Base-by-base conservation (phyloP, 2,113 vertebrate genomes). In the Mus musculus region DNA sequence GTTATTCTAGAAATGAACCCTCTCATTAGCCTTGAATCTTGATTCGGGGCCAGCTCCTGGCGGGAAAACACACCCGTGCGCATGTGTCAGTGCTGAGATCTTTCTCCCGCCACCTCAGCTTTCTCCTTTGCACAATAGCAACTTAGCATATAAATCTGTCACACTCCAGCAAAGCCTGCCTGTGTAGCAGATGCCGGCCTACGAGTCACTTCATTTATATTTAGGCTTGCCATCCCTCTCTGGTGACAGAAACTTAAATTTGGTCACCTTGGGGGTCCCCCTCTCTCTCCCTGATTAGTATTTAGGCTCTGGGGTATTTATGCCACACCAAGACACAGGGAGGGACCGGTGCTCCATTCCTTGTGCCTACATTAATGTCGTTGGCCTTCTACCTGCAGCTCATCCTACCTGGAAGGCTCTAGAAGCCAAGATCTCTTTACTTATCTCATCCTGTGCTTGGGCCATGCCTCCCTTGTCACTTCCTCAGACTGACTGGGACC, bases 401-500 rank as follows among this genome's bases (percentile, higher is more conserved):
- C 46, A 46, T 67, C 77, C 42, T 16, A 11, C 7, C 2, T 2
- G 8, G 67, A 30, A 59, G 59, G 67, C 24, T 59, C 49, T 5
- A 9, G 12, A 24, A 67, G n/a, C 11, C 73, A 7, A 12, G 4
- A 7, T 75, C 13, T 3, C 33, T 71, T 85, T 65, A 56, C 36
- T 65, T 28, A n/a, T 13, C 26, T 30, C 52, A 33, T 10, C 19
- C 39, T 42, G 42, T 52, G 17, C 39, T 20, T 33, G 4, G 33
- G 33, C 87, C 12, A 1, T 0, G 0, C 3, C 42, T n/a, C 30
- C 71, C 26, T 20, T 19, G 22, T 7, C n/a, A 30, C 17, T 10
- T 65, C 26, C 39, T 33, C 26, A n/a, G 22, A 39, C 3, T 46
- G 81, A 42, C 22, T 0, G 5, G 11, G 78, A 36, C 49, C 26